These are phyloP conservation scores for Callyntrura guangdongensis DNA, from an alignment of 2,888 invertebrate species.

Conservation along the genomic window DNA sequence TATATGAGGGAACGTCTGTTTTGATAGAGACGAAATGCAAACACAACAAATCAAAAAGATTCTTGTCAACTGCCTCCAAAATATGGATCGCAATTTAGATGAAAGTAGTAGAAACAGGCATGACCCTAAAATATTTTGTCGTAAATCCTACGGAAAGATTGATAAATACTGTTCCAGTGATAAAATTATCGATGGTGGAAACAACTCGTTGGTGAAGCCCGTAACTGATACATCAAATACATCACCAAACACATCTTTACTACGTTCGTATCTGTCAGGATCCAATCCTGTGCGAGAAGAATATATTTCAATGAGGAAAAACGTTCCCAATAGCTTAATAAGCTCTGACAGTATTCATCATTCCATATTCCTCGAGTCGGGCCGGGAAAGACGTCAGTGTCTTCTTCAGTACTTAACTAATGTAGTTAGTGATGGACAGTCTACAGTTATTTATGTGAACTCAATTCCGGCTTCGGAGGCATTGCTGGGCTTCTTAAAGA, in stretches of 20 bases:
- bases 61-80: slow-evolving; percentile 51
- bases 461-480: slow-evolving; percentile 62
- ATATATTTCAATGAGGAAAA: slow-evolving; percentile 59
- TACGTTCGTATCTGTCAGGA: slow-evolving; percentile 61
- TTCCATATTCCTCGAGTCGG: slow-evolving; percentile 63
- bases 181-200: background rate
- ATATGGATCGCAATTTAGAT: slow-evolving; percentile 22
- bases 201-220: too few species aligned
- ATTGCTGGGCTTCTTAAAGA: slow-evolving; percentile 46
- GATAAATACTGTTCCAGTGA: background rate
- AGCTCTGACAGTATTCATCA: slow-evolving; percentile 71
- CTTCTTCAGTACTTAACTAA: slow-evolving; percentile 61
- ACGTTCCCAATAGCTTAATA: slow-evolving; percentile 69
- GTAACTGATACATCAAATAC: background rate
- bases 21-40: slow-evolving; percentile 54
- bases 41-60: slow-evolving; percentile 60
- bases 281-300: slow-evolving; percentile 70
- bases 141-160: background rate
- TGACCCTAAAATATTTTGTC: background rate
- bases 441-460: slow-evolving; percentile 64
- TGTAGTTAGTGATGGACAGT: slow-evolving; percentile 60
- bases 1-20: background rate
- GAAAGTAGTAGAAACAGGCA: background rate
- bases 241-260: slow-evolving; percentile 43
- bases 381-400: slow-evolving; percentile 67